Evolutionary conservation across 2,797 vertebrate species (phyloP), one percentile per base, ranked within the genome.

Genomic region (Lacerta agilis): DNA sequence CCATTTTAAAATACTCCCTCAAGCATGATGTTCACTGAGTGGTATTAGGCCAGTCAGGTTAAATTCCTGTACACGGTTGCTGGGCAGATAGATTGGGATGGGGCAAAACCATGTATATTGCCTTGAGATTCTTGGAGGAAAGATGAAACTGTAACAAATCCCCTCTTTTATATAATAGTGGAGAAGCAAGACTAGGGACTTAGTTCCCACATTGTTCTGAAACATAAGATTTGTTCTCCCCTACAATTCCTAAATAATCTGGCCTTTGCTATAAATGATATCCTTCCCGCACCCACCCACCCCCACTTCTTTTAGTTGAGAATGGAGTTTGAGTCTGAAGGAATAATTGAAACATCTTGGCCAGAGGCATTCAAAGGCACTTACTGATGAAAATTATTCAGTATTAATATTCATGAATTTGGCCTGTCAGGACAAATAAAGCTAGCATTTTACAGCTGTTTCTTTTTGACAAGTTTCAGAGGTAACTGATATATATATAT

Each of bases 331-430:
- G 87, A 81, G 29, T 33, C 79, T 82, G 20, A 69, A 90, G 90
- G 7, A 87, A 49, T 90, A 83, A 90, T 88, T 88, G 86, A 91
- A 92, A 91, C 2, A 45, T 78, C 91, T 91, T 86, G 79, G 25
- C 82, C 27, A 8, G 0, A 0, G 8, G 88, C 88, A 76, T 94
- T 83, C 75, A 71, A 58, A 41, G 79, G 11, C 78, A 82, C 13
- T 88, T 88, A 84, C 86, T 88, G 25, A 87, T 88, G 88, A 71
- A 85, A 58, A 90, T 94, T 90, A 86, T 91, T 92, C 90, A 61
- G 83, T 92, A 93, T 91, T 92, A 92, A 90, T 91, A 84, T 91
- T 89, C 20, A 73, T 89, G 87, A 94, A 88, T 36, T 80, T 41
- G 33, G 25, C 87, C 84, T 80, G 87, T 89, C 76, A 92, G 72